Base-by-base conservation (phyloP, 1,140 invertebrate genomes). In the Heterodera carotae region DNA sequence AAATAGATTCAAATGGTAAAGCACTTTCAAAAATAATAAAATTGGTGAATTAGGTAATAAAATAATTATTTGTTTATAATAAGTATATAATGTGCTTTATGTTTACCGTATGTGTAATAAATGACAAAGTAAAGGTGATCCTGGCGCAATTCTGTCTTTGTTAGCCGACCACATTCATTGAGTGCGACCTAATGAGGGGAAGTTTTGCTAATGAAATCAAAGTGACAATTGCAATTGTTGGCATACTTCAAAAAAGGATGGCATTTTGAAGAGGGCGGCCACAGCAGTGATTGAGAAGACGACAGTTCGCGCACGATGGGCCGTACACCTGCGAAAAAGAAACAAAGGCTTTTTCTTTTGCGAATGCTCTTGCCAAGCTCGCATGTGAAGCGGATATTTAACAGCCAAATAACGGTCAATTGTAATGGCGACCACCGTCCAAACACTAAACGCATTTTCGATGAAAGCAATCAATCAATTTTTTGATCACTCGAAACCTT, bases 381-480 rank as follows among this genome's bases (percentile, higher is more conserved):
- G 62, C 71, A 69, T 85, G 80, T 87, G 85, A 22, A 86, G 76
- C 15, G 84, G 84, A 73, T 87, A 86, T 29, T 83, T 77, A 7
- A 86, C 86, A 15, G 84, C 84, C 27, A 86, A 25, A 2, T 74
- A 85, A 3, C 84, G 84, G 76, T 86, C 84, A 22, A 86, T 84
- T 1, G 84, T 86, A 59, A 86, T 82, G 2, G 84, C 87, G 3
- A 86, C 86, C 60, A 85, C 87, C 29, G 84, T 88, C 86, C 86
- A 86, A 22, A 86, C 84, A 69, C 72, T 77, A 56, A 56, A 56
- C 5, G 48, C 39, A 8, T 43, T 43, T 43, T 12, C 6, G 18
- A 22, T 56, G 39, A 2, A 43, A 10, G 7, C 39, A 12, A 43
- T 43, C 7, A 12, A 43, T 43, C 39, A 12, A 43, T 43, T 43